Conservation (phyloP, 2,113 vertebrate species). For the Petaurus breviceps region DNA sequence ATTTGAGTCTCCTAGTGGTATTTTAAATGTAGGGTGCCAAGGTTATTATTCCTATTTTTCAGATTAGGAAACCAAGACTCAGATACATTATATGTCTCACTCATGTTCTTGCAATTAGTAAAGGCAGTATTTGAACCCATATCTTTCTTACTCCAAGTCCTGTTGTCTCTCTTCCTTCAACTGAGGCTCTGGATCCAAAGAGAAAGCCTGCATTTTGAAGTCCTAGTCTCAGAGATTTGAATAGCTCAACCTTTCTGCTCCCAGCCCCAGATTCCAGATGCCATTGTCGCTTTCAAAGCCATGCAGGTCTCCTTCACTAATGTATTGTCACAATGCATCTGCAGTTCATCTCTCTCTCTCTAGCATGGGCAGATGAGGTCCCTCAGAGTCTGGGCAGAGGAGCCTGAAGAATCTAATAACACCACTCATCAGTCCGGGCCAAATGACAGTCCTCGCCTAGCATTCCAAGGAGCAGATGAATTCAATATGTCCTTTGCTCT, state of each 20-base stretch:
- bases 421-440: accelerated
- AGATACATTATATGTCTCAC: not conserved
- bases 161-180: not conserved
- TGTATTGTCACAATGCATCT: not conserved
- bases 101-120: not conserved
- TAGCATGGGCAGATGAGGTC: not conserved
- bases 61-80: not conserved
- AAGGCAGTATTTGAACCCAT: not conserved
- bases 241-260: not conserved
- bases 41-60: not conserved
- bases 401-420: not conserved
- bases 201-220: not conserved
- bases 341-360: not conserved
- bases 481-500: not conserved
- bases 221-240: not conserved
- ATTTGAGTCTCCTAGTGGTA: not conserved
- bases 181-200: not conserved
- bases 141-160: not conserved
- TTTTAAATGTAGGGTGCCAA: not conserved
- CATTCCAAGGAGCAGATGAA: not conserved
- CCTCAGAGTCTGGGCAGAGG: not conserved
- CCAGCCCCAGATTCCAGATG: not conserved
- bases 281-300: not conserved
- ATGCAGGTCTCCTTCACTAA: not conserved
- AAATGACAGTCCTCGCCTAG: accelerated